A percentile compares a stretch with the other conserved stretches of the same genome.
These are phyloP conservation scores for Aleiodes sp. DNA, from an alignment of 1,140 invertebrate genomes.

Conservation along the genomic window DNA sequence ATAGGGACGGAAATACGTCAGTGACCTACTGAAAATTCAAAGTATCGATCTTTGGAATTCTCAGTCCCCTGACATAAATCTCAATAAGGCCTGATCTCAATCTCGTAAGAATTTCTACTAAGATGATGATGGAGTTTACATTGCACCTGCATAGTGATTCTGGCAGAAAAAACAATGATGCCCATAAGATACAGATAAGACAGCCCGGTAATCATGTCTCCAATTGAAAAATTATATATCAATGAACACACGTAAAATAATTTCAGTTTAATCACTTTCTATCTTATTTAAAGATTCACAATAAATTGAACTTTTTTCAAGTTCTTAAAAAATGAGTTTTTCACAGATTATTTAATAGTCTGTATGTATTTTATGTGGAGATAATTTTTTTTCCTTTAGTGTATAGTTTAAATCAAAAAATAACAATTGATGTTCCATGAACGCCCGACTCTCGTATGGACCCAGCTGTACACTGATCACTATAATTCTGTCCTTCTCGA, in stretches of 20 bases:
- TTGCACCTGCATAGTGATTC: slow-evolving; percentile 35
- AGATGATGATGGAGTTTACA: too few relatives aligned
- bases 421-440: background rate
- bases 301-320: too few relatives aligned
- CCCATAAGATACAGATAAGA: slow-evolving; percentile 27
- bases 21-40: slow-evolving; percentile 22
- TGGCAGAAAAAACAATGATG: slow-evolving; percentile 26
- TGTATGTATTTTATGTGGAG: background rate
- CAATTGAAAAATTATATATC: background rate
- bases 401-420: background rate
- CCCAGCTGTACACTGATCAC: slow-evolving; percentile 24
- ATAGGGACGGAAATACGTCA: background rate
- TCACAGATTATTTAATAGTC: too few relatives aligned
- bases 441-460: slow-evolving; percentile 24
- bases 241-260: background rate
- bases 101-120: too few relatives aligned
- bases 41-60: slow-evolving; percentile 28
- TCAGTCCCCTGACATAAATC: slow-evolving; percentile 6
- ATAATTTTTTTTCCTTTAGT: background rate
- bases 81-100: background rate
- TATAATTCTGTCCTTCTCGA: slow-evolving; percentile 21
- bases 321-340: too few relatives aligned
- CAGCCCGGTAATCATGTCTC: slow-evolving; percentile 14
- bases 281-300: too few relatives aligned
- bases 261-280: background rate